phyloP scores from a whole-genome alignment of 2,888 invertebrate species.

The Plemyria rubiginata region DNA sequence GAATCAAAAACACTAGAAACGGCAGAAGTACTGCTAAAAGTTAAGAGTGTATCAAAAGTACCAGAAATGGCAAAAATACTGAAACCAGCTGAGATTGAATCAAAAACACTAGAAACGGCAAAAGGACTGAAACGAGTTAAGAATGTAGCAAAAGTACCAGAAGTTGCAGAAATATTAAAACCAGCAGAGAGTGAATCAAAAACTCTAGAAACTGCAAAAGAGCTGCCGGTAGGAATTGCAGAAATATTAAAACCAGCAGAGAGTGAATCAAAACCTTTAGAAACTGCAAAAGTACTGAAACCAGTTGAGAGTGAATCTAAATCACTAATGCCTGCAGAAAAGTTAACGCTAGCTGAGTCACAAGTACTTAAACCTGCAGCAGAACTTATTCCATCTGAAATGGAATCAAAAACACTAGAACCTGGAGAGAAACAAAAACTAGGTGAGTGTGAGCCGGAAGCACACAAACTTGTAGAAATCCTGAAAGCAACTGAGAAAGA shows the following conservation, averaged over 20 bases:
- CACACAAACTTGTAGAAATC: constrained; percentile 3
- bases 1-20: neutral
- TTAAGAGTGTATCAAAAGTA: neutral
- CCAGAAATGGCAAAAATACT: neutral
- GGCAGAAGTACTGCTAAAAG: neutral
- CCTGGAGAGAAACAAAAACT: neutral
- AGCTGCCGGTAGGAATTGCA: neutral
- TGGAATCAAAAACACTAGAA: neutral
- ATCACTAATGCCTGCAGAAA: no score
- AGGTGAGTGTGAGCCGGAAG: neutral
- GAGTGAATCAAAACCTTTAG: neutral
- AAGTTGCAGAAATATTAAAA: neutral
- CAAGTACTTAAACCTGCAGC: neutral
- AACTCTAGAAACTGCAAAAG: neutral
- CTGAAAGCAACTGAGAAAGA: neutral
- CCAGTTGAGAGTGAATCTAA: neutral
- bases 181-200: neutral
- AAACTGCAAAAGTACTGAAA: neutral
- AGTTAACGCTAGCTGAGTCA: no score
- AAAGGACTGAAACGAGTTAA: neutral
- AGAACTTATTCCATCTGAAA: neutral
- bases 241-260: neutral
- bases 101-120: neutral
- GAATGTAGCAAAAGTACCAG: neutral
- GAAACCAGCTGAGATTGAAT: neutral